A percentile compares a stretch with the other conserved stretches of the same genome.
Evolutionary conservation across 2,888 invertebrate species (phyloP).

Genomic region (Lepidonotus clava): DNA sequence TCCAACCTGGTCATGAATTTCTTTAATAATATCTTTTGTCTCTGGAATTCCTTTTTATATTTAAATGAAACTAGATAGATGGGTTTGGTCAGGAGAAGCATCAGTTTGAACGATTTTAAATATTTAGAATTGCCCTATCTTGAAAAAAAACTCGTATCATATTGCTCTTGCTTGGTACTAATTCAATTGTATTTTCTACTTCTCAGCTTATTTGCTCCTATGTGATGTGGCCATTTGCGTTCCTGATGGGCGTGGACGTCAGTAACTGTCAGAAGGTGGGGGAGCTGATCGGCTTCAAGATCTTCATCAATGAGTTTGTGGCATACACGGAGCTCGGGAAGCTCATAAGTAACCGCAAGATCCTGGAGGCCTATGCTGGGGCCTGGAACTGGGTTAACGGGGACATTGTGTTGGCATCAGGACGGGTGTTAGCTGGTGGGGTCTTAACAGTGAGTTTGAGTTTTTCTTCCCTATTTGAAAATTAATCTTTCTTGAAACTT

Average conservation of each 20-base stretch:
- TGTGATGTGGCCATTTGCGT: conserved; percentile 93
- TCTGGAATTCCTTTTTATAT: no score
- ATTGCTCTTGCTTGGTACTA: no score
- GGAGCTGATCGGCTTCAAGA: conserved; percentile 92
- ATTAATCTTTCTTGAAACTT: no score
- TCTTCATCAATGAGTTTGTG: conserved; percentile 96
- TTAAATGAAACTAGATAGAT: no score
- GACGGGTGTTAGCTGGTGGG: conserved; percentile 35
- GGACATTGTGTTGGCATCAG: conserved; percentile 23
- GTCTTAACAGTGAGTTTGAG: conserved; percentile 42
- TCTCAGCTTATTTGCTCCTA: conserved; percentile 87
- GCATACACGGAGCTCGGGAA: conserved; percentile 87
- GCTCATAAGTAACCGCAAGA: conserved; percentile 58
- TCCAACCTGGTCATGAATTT: no score
- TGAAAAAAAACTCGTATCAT: no score
- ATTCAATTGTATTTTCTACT: no score
- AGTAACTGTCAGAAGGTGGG: conserved; percentile 89
- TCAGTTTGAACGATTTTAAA: no score
- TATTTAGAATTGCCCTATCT: no score
- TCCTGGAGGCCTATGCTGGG: conserved; percentile 5
- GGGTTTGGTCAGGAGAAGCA: no score
- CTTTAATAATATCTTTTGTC: no score
- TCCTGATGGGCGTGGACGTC: conserved; percentile 87
- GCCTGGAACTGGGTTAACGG: conserved; percentile 36
- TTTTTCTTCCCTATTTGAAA: no score